Evolutionary conservation across 2,888 invertebrate species (phyloP), one percentile per base, ranked within the genome.

Genomic region (Aromia moschata): DNA sequence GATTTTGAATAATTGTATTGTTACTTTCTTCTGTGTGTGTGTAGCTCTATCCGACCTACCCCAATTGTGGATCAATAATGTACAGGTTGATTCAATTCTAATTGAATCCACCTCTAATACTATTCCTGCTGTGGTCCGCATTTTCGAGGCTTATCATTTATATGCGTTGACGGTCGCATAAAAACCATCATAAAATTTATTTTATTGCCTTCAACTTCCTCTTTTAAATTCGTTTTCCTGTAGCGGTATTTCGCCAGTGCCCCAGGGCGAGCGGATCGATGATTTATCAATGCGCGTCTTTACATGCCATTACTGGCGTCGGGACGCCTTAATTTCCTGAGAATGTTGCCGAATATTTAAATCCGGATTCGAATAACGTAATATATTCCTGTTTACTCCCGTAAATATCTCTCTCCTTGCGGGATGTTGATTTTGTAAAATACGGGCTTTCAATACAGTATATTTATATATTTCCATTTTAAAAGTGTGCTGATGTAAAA

Each of bases 151-250:
- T 38, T 49, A 49, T 49, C 49, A 49, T 30, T 38, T 49, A 25
- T 10, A 52, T 40, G 52, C 52, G 52, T 52, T 52, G 41, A 52
- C 41, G 16, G 41, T 17, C 40, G 16, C 25, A 52, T 41, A 52
- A 52, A 52, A 40, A 40, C 41, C 52, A 31, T 41, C 52, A 52
- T 52, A 52, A 52, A 52, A 52, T 52, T 41, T 52, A 52, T 52
- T 52, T 52, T 52, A 52, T 52, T 31, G 52, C 52, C 31, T 10
- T 38, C 25, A 52, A 52, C 41, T 40, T 40, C 40, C 52, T 30
- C 25, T 31, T 52, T 52, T 52, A 41, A 52, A 52, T 52, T 52
- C 41, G 37, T 41, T 31, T 52, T 30, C 52, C 52, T 52, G 40
- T 20, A 40, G n/a, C 52, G 16, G 40, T 41, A 41, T 16, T 33